Evolutionary conservation across 2,888 invertebrate species (phyloP).

Genomic region (Calliopum simillimum): DNA sequence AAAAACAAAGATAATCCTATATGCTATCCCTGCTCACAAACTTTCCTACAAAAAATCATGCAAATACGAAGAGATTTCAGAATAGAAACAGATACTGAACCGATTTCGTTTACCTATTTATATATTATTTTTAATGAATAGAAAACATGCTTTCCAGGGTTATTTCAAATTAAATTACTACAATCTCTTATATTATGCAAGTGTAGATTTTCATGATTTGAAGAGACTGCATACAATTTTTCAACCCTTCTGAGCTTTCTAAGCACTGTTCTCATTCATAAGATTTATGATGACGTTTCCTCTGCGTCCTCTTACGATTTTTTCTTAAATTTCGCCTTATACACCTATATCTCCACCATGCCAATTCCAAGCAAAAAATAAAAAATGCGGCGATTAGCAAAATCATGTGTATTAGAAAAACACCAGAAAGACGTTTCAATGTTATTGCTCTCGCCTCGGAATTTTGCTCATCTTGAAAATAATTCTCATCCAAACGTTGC

Average conservation of each 20-base stretch:
- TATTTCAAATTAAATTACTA: too few relatives aligned
- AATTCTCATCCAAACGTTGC: conserved; percentile 37
- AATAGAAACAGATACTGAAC: too few relatives aligned
- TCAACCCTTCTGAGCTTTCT: conserved; percentile 16
- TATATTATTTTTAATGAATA: too few relatives aligned
- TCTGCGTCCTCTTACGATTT: conserved; percentile 37
- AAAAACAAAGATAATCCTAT: too few relatives aligned
- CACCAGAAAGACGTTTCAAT: conserved; percentile 33
- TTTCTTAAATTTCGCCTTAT: conserved; percentile 44
- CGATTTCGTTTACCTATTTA: too few relatives aligned
- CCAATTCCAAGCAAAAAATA: conserved; percentile 30
- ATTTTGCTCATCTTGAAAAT: conserved; percentile 5
- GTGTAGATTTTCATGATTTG: conserved; percentile 20
- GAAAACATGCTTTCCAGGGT: too few relatives aligned
- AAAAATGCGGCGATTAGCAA: conserved; percentile 19
- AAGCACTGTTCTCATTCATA: too few relatives aligned
- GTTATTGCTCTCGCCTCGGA: background rate
- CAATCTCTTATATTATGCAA: too few relatives aligned
- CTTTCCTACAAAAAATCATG: too few relatives aligned
- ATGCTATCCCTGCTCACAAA: too few relatives aligned
- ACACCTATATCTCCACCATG: conserved; percentile 30
- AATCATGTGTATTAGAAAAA: conserved; percentile 37
- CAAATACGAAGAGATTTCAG: too few relatives aligned
- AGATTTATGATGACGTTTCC: too few relatives aligned
- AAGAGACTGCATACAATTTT: conserved; percentile 28